Conservation (phyloP, 2,888 invertebrate genomes). For the Aradus depressus region DNA sequence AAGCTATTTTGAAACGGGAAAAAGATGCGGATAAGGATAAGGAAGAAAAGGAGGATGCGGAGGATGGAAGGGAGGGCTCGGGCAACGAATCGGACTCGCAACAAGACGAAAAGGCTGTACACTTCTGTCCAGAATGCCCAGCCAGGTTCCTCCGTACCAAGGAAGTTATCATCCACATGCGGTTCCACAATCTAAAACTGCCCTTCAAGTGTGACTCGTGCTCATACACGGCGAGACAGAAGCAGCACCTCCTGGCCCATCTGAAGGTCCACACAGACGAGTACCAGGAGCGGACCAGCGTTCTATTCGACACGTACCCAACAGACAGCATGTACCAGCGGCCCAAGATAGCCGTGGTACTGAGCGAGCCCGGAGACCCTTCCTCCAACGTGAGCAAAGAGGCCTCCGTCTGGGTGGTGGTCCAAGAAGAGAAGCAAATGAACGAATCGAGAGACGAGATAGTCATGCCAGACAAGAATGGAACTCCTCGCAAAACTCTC, state of each 20-base stretch:
- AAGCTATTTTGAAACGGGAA: slow-evolving; percentile 10
- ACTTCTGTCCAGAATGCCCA: slow-evolving; percentile 72
- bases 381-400: background rate
- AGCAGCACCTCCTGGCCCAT: slow-evolving; percentile 56
- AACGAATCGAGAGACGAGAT: slow-evolving; percentile 33
- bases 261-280: slow-evolving; percentile 57
- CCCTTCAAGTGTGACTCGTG: slow-evolving; percentile 63
- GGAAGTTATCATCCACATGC: slow-evolving; percentile 60
- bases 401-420: slow-evolving; percentile 36
- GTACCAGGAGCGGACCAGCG: slow-evolving; percentile 65
- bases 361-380: slow-evolving; percentile 34
- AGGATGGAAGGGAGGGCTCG: slow-evolving; percentile 29
- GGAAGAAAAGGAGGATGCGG: background rate
- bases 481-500: slow-evolving; percentile 31
- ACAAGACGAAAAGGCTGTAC: slow-evolving; percentile 40
- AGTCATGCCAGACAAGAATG: slow-evolving; percentile 31
- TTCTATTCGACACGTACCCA: slow-evolving; percentile 52
- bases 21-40: background rate
- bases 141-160: slow-evolving; percentile 66
- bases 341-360: slow-evolving; percentile 44
- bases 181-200: slow-evolving; percentile 53
- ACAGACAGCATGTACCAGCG: slow-evolving; percentile 52
- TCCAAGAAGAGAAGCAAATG: slow-evolving; percentile 29
- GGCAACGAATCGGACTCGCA: slow-evolving; percentile 30
- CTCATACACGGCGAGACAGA: slow-evolving; percentile 61